Base-by-base conservation (phyloP, 2,113 vertebrate species). In the Actenoides lindsayi region DNA sequence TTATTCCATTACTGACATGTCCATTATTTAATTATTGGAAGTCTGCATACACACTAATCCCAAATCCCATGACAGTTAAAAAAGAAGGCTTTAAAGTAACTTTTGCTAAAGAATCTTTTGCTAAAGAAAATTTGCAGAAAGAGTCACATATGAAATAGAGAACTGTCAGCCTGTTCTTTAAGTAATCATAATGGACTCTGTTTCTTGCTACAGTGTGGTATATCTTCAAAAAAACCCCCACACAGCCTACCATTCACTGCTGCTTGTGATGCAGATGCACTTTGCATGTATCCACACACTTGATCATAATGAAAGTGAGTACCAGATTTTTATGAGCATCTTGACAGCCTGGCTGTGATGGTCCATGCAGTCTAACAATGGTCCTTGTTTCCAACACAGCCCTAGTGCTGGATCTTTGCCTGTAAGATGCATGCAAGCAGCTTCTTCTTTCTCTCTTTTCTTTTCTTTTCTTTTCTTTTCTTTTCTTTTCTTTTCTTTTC, bases 251-350 rank as follows among this genome's bases (percentile, higher is more conserved):
- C 9, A 13, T 53, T 65, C 25, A 5, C 54, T 79, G 21, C 70
- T 93, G 27, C 48, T 50, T 69, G 74, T 69, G 65, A 84, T 82
- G 57, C 57, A 94, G 84, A 90, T 90, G 54, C 70, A 28, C 63
- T 96, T 86, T 83, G 30, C 78, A 77, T 54, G n/a, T 65, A 80
- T 85, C n/a, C 59, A 85, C 65, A 73, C 53, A 77, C 39, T 94
- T 82, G 48, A 85, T 84, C 70, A 18, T 46, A 91, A 94, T 51
- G 87, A 95, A 91, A 94, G 91, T 46, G 70, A 88, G 59, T 86
- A 44, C 54, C 62, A 73, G 90, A 60, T 80, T 93, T 96, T 95
- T 94, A 94, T 65, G 80, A 95, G 48, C 41, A 71, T 89, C 68
- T 71, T 94, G 83, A 94, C 80, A 90, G 20, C 42, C 39, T 78